These are phyloP conservation scores for Fistularia tabacaria DNA, from an alignment of 2,797 vertebrate species.

Conservation along the genomic window DNA sequence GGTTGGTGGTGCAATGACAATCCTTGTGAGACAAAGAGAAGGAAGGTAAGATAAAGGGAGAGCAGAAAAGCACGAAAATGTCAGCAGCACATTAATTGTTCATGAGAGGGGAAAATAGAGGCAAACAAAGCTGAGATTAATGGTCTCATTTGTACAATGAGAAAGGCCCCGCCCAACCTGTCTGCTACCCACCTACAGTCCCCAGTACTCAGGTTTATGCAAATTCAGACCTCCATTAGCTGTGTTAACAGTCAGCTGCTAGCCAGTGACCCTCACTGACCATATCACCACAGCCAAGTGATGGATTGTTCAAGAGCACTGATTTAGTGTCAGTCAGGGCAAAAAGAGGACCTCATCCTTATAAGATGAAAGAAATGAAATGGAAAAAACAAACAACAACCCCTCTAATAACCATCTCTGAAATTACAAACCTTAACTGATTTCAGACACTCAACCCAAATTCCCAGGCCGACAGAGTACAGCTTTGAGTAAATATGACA, in stretches of 20 bases:
- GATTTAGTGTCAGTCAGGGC: conserved; percentile 31
- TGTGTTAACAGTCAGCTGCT: conserved; percentile 66
- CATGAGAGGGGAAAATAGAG: conserved; percentile 63
- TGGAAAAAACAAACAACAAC: too few species aligned
- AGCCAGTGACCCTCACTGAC: conserved; percentile 56
- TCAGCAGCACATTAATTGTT: conserved; percentile 69
- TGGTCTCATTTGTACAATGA: conserved; percentile 67
- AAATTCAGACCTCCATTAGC: conserved; percentile 65
- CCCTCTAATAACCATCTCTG: too few species aligned
- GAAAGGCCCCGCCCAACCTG: conserved; percentile 56
- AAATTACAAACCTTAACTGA: too few species aligned
- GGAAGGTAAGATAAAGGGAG: conserved; percentile 43
- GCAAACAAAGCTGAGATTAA: conserved; percentile 74
- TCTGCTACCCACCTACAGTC: conserved; percentile 39
- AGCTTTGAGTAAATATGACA: too few species aligned
- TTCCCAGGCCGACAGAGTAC: too few species aligned
- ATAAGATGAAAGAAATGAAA: too few species aligned
- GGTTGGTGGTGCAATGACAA: conserved; percentile 39
- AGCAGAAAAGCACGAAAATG: conserved; percentile 47
- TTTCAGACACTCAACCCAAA: too few species aligned
- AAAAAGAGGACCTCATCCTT: conserved; percentile 20
- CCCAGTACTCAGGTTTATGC: conserved; percentile 51
- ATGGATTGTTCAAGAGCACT: conserved; percentile 43
- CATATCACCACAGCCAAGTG: conserved; percentile 30
- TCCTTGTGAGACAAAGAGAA: conserved; percentile 49